phyloP scores from a whole-genome alignment of 2,888 invertebrate species.

The Lasioglossum villosulum region DNA sequence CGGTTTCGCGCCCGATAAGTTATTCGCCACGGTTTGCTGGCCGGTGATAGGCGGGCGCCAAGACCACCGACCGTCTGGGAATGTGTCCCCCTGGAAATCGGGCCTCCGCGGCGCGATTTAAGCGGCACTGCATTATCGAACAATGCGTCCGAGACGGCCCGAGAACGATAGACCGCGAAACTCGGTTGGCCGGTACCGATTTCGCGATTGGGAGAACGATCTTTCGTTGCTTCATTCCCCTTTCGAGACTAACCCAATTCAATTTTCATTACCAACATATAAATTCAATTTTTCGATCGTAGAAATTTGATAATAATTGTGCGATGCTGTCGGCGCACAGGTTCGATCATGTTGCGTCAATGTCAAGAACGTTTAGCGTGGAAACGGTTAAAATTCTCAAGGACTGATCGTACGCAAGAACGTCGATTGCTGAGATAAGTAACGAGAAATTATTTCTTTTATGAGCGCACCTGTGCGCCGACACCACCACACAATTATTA shows the following conservation, averaged over 20 bases:
- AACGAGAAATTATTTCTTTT: too few relatives aligned
- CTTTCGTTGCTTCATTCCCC: slow-evolving; percentile 12
- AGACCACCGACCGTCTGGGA: slow-evolving; percentile 81
- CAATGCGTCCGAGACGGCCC: slow-evolving; percentile 74
- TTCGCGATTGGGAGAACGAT: slow-evolving; percentile 32
- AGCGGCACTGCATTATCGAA: slow-evolving; percentile 77
- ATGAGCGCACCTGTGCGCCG: too few relatives aligned
- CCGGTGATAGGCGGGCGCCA: slow-evolving; percentile 79
- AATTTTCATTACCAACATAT: too few relatives aligned
- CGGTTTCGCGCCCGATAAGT: slow-evolving; percentile 75
- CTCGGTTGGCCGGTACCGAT: slow-evolving; percentile 32
- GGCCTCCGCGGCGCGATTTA: slow-evolving; percentile 70
- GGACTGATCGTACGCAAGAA: too few relatives aligned
- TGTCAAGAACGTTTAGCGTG: too few relatives aligned
- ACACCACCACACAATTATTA: too few relatives aligned
- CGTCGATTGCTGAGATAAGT: too few relatives aligned
- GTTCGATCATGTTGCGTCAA: too few relatives aligned
- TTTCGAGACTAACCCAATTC: neutral
- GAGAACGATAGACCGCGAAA: slow-evolving; percentile 57
- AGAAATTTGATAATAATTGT: too few relatives aligned
- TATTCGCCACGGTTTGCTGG: slow-evolving; percentile 74
- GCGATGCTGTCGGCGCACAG: too few relatives aligned
- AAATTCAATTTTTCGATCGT: too few relatives aligned
- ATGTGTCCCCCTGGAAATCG: slow-evolving; percentile 77
- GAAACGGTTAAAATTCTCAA: too few relatives aligned